Percentiles rank a stretch among this genome's conserved stretches.
phyloP scores from a whole-genome alignment of 2,888 invertebrate genomes.

The Chalcis sispes region DNA sequence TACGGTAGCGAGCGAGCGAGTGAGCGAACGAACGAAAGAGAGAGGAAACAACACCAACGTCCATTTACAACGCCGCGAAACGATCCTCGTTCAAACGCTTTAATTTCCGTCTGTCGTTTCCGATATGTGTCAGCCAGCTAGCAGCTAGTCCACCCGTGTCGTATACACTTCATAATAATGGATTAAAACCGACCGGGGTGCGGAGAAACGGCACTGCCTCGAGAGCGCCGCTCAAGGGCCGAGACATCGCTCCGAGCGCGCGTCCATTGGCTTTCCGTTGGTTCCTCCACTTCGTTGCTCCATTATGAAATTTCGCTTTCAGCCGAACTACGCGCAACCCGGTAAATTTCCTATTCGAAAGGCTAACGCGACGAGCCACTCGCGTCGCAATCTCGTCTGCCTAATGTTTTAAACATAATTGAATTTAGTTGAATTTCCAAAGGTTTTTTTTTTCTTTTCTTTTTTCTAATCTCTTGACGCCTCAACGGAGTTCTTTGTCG shows the following conservation, averaged over 20 bases:
- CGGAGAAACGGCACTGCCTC: not conserved
- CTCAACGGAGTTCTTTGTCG: too few relatives aligned
- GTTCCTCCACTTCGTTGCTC: conserved; percentile 27
- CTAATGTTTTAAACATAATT: conserved; percentile 36
- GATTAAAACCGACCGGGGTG: conserved; percentile 63
- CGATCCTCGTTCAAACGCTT: conserved; percentile 62
- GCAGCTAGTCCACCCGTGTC: conserved; percentile 59
- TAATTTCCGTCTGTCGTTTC: conserved; percentile 68
- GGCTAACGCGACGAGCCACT: too few relatives aligned
- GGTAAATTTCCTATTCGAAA: too few relatives aligned
- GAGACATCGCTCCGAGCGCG: conserved; percentile 44
- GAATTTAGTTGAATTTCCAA: conserved; percentile 21
- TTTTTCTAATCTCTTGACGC: not conserved
- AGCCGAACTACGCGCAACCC: conserved; percentile 50
- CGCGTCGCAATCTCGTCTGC: conserved; percentile 3
- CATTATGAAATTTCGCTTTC: conserved; percentile 65
- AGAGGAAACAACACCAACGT: too few relatives aligned
- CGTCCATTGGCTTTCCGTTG: conserved; percentile 40
- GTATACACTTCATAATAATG: conserved; percentile 66
- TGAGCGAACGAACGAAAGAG: too few relatives aligned
- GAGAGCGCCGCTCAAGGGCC: conserved; percentile 40
- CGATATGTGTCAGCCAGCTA: conserved; percentile 65
- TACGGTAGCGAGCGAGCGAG: not conserved
- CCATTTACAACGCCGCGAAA: conserved; percentile 43
- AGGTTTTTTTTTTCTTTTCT: not conserved